Evolutionary conservation across 2,113 vertebrate genomes (phyloP).

Genomic region (Oryctolagus cuniculus): DNA sequence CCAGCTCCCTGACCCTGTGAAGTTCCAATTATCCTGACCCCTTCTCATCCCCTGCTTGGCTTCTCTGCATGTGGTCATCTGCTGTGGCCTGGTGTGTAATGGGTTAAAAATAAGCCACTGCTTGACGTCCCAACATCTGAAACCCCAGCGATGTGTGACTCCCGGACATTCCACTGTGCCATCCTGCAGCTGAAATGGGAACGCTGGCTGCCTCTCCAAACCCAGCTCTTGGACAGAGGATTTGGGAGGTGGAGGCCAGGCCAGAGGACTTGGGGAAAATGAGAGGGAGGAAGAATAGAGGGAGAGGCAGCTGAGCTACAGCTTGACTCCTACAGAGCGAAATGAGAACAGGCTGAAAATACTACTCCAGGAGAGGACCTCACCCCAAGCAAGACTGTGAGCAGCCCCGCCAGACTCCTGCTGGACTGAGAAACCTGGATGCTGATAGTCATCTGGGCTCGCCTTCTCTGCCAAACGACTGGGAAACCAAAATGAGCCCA

Average conservation of each 20-base stretch:
- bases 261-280: constrained; percentile 66
- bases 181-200: constrained; percentile 80
- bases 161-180: constrained; percentile 75
- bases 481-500: constrained; percentile 62
- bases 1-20: constrained; percentile 52
- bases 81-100: constrained; percentile 80
- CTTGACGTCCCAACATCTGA: constrained; percentile 80
- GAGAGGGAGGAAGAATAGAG: constrained; percentile 42
- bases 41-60: constrained; percentile 78
- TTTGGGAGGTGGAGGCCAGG: constrained; percentile 64
- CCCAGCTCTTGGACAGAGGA: constrained; percentile 63
- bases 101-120: constrained; percentile 81
- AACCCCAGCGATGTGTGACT: constrained; percentile 70
- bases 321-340: constrained; percentile 41
- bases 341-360: constrained; percentile 50
- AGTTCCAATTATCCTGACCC: constrained; percentile 55
- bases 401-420: constrained; percentile 55
- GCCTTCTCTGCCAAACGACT: constrained; percentile 66
- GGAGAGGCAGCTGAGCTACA: constrained; percentile 53
- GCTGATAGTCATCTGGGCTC: constrained; percentile 12
- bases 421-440: constrained; percentile 61
- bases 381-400: constrained; percentile 64
- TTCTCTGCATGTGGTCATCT: constrained; percentile 85
- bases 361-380: constrained; percentile 59
- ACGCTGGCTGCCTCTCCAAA: constrained; percentile 70